These are phyloP conservation scores for Craseonycteris thonglongyai DNA, from an alignment of 2,113 vertebrate species.

Conservation along the genomic window DNA sequence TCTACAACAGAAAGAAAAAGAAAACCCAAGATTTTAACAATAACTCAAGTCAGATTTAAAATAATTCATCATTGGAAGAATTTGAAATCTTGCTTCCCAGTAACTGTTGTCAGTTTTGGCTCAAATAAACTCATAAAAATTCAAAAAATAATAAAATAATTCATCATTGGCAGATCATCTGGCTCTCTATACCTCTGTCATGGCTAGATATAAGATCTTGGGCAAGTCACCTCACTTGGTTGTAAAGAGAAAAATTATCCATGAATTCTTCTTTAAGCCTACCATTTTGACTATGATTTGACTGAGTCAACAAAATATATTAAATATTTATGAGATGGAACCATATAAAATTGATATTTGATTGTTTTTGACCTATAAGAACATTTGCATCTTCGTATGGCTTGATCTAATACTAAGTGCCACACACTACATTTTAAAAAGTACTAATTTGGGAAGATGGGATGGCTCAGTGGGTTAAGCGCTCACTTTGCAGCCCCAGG, in stretches of 20 bases:
- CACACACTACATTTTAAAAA: background rate
- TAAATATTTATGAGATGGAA: background rate
- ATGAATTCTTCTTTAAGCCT: background rate
- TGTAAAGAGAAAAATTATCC: background rate
- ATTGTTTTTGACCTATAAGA: background rate
- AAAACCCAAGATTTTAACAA: background rate
- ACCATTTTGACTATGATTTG: background rate
- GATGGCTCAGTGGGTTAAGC: too few species aligned
- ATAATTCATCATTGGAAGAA: background rate
- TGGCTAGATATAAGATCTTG: background rate
- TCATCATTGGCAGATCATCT: background rate
- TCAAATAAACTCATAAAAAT: too few species aligned
- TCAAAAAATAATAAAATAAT: too few species aligned
- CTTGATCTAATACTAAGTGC: background rate
- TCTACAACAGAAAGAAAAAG: background rate
- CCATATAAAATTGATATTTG: background rate
- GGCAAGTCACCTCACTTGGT: background rate
- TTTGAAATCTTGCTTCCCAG: too few species aligned
- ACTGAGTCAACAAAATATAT: background rate
- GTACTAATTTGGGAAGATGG: too few species aligned
- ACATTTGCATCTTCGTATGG: background rate
- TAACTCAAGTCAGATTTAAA: background rate
- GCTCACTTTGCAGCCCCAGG: too few species aligned
- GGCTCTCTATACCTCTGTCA: background rate
- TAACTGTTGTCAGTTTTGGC: too few species aligned